These are phyloP conservation scores for Lepus americanus DNA, from an alignment of 2,113 vertebrate species.

Conservation along the genomic window DNA sequence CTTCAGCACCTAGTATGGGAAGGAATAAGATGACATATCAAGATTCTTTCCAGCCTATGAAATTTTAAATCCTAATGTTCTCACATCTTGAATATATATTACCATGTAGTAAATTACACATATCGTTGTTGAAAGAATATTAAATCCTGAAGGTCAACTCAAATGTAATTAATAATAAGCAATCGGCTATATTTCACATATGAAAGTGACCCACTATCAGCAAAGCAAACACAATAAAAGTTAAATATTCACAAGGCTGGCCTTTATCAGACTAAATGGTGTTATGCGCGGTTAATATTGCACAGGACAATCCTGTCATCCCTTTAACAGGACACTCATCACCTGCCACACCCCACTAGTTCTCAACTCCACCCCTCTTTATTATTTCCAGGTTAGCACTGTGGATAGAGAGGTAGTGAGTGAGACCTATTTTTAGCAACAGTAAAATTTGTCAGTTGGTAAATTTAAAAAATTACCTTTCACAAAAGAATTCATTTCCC, in stretches of 20 bases:
- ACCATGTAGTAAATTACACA: constrained; percentile 38
- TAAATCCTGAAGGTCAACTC: constrained; percentile 68
- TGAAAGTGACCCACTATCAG: constrained; percentile 68
- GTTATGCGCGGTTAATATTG: constrained; percentile 72
- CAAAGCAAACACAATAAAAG: constrained; percentile 73
- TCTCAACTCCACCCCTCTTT: neutral
- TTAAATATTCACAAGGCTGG: constrained; percentile 80
- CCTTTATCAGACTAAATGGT: constrained; percentile 68
- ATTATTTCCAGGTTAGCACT: neutral
- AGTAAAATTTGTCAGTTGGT: neutral
- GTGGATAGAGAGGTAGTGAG: neutral
- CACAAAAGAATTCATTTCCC: constrained; percentile 49
- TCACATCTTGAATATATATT: constrained; percentile 51
- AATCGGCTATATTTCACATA: constrained; percentile 67
- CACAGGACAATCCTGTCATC: constrained; percentile 47
- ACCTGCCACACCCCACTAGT: neutral
- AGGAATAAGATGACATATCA: neutral
- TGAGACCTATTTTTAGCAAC: constrained; percentile 1
- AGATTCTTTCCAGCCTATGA: constrained; percentile 25
- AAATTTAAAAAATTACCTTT: constrained; percentile 41
- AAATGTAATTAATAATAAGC: constrained; percentile 68
- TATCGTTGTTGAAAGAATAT: constrained; percentile 55
- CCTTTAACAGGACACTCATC: constrained; percentile 50
- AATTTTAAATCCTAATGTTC: constrained; percentile 60
- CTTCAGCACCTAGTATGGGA: neutral